Evolutionary conservation across 2,113 vertebrate genomes (phyloP).

Genomic region (Oryzias melastigma): DNA sequence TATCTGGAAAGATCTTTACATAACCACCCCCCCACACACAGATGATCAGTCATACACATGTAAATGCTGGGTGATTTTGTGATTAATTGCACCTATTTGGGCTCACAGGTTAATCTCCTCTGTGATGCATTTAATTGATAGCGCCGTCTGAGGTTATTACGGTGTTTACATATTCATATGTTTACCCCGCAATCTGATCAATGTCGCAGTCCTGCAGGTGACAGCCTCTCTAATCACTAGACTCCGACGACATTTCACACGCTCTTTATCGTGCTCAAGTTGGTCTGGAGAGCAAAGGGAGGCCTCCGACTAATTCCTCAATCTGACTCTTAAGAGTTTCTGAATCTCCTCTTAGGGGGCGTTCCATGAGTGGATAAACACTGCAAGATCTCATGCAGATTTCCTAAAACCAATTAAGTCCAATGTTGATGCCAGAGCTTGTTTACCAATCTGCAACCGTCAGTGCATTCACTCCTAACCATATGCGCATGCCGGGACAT

Average conservation of each 20-base stretch:
- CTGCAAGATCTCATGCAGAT: constrained; percentile 46
- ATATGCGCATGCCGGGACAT: not conserved
- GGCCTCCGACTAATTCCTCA: constrained; percentile 57
- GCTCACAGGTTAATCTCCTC: constrained; percentile 75
- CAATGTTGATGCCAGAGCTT: constrained; percentile 17
- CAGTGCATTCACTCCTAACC: not conserved
- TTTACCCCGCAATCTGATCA: constrained; percentile 77
- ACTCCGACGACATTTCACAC: constrained; percentile 58
- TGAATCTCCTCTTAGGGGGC: constrained; percentile 56
- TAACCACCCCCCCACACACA: constrained; percentile 11
- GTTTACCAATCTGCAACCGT: constrained; percentile 7
- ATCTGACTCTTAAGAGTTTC: constrained; percentile 50
- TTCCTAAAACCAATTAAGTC: constrained; percentile 56
- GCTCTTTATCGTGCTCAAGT: constrained; percentile 51
- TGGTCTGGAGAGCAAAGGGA: constrained; percentile 33
- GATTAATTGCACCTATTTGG: constrained; percentile 73
- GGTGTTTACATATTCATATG: constrained; percentile 80
- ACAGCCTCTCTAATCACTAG: constrained; percentile 75
- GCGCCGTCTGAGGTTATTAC: constrained; percentile 78
- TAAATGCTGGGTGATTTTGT: constrained; percentile 39
- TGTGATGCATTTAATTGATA: constrained; percentile 81
- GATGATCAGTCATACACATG: constrained; percentile 19
- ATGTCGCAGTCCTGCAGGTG: constrained; percentile 75
- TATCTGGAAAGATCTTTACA: constrained; percentile 42
- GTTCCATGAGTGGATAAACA: constrained; percentile 52